These are phyloP conservation scores for Monopis laevigella DNA, from an alignment of 2,888 invertebrate species.

Conservation along the genomic window DNA sequence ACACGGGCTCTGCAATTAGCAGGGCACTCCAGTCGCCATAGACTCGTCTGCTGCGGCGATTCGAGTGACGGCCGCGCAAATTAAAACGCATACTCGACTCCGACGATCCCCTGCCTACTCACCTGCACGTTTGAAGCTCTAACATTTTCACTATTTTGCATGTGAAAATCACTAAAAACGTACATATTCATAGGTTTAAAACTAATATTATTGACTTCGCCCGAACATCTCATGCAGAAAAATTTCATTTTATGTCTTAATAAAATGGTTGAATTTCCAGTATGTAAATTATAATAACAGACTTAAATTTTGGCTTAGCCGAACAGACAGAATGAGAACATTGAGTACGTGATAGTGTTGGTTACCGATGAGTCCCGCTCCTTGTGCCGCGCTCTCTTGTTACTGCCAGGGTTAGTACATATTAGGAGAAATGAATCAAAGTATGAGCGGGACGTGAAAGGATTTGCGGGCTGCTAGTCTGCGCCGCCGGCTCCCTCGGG, in stretches of 20 bases:
- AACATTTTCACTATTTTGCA: neutral
- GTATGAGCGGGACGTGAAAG: slow-evolving; percentile 5
- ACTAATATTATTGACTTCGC: no score
- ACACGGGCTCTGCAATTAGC: slow-evolving; percentile 59
- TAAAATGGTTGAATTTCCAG: no score
- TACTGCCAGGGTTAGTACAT: no score
- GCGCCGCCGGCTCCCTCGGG: slow-evolving; percentile 43
- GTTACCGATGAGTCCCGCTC: no score
- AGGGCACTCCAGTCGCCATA: slow-evolving; percentile 51
- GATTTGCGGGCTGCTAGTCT: slow-evolving; percentile 8
- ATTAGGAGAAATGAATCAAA: slow-evolving; percentile 2
- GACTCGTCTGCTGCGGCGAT: slow-evolving; percentile 38
- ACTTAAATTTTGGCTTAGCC: no score
- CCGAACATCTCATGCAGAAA: no score
- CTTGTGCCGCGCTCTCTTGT: no score
- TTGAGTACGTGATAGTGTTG: no score
- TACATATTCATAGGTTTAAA: neutral
- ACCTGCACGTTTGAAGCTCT: neutral
- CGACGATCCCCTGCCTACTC: slow-evolving; percentile 30
- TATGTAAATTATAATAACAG: no score
- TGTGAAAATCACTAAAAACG: neutral
- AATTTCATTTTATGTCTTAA: no score
- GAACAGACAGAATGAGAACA: no score
- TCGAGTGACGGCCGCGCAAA: slow-evolving; percentile 64
- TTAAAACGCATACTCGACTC: slow-evolving; percentile 60